Conservation (phyloP, 2,888 invertebrate genomes). For the Notodonta dromedarius region DNA sequence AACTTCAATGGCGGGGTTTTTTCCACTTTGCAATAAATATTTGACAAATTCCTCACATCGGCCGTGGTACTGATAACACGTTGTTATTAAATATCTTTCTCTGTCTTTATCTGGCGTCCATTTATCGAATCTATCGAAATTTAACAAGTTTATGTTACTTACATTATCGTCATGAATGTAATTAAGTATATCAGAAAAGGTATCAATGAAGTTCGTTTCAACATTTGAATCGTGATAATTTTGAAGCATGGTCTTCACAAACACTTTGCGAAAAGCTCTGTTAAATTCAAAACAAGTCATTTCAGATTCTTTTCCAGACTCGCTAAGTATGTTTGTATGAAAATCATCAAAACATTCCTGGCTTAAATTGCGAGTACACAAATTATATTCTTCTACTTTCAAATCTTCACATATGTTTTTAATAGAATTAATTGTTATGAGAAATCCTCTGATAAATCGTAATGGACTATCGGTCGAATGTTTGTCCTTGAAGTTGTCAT, state of each 20-base stretch:
- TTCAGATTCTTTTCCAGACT: neutral
- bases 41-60: neutral
- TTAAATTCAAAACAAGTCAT: slow-evolving; percentile 6
- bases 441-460: neutral
- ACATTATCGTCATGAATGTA: neutral
- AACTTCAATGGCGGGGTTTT: neutral
- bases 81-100: neutral
- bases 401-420: neutral
- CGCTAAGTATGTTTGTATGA: neutral
- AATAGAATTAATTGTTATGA: slow-evolving; percentile 2
- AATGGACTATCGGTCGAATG: neutral
- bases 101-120: neutral
- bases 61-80: neutral
- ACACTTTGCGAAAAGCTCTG: slow-evolving; percentile 4
- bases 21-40: neutral
- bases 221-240: neutral
- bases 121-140: neutral
- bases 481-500: neutral
- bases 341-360: slow-evolving; percentile 2
- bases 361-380: neutral
- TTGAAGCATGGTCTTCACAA: neutral
- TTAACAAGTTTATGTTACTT: neutral
- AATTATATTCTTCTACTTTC: neutral
- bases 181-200: neutral
- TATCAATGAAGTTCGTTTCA: neutral